phyloP scores from a whole-genome alignment of 2,888 invertebrate genomes.

The Zootermopsis nevadensis region DNA sequence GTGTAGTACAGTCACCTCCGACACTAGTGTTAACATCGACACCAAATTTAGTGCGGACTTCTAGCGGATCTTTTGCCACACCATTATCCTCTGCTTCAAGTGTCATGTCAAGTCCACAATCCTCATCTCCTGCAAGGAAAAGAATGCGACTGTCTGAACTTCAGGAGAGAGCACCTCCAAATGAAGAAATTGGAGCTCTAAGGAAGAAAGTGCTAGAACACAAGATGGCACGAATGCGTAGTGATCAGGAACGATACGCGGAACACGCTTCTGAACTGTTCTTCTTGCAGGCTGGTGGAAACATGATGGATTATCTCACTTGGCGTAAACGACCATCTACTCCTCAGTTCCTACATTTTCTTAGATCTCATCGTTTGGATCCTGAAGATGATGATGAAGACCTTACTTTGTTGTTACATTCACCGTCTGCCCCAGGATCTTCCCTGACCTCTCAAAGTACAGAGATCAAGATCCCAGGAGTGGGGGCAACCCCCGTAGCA shows the following conservation, averaged over 20 bases:
- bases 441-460: slow-evolving; percentile 61
- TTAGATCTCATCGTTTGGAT: slow-evolving; percentile 78
- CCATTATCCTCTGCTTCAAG: slow-evolving; percentile 56
- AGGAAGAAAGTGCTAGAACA: slow-evolving; percentile 78
- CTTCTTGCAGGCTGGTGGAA: slow-evolving; percentile 87
- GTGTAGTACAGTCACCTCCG: slow-evolving; percentile 41
- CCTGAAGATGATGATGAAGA: slow-evolving; percentile 68
- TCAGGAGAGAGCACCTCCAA: slow-evolving; percentile 60
- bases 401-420: slow-evolving; percentile 58
- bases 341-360: slow-evolving; percentile 78
- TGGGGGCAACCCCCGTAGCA: slow-evolving; percentile 70
- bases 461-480: slow-evolving; percentile 71
- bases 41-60: slow-evolving; percentile 46
- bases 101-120: slow-evolving; percentile 55
- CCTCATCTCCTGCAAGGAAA: slow-evolving; percentile 64
- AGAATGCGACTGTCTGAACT: slow-evolving; percentile 62
- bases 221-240: slow-evolving; percentile 75
- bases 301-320: slow-evolving; percentile 87
- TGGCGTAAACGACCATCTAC: slow-evolving; percentile 87
- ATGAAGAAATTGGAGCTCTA: slow-evolving; percentile 67
- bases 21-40: slow-evolving; percentile 47
- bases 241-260: slow-evolving; percentile 76
- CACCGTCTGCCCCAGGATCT: slow-evolving; percentile 51
- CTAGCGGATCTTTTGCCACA: slow-evolving; percentile 48
- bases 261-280: slow-evolving; percentile 87